Percentiles rank a stretch among this genome's conserved stretches.
phyloP scores from a whole-genome alignment of 2,113 vertebrate species.

The Heptranchias perlo region DNA sequence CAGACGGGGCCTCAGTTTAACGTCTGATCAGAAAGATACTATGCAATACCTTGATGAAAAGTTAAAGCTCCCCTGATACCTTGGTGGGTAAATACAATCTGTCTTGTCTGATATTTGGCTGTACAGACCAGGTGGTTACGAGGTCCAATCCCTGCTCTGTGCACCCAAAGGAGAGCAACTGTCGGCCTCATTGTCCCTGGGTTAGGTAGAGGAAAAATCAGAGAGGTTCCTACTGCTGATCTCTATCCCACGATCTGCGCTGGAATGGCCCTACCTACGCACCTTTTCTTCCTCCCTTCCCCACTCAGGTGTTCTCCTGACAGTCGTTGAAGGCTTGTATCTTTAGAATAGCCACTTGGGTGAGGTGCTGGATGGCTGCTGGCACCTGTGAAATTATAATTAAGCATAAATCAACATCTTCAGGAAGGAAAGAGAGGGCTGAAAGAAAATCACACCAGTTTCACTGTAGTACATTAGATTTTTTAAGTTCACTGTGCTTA shows the following conservation, averaged over 20 bases:
- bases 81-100: neutral
- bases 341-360: neutral
- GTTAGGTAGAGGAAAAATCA: neutral
- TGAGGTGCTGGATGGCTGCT: neutral
- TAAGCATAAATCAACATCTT: neutral
- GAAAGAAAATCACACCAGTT: neutral
- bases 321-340: neutral
- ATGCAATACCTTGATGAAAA: neutral
- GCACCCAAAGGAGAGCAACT: neutral
- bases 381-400: neutral
- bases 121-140: neutral
- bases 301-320: neutral
- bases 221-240: neutral
- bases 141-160: neutral
- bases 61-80: neutral
- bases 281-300: neutral
- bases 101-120: neutral
- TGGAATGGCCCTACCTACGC: too few relatives aligned
- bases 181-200: neutral
- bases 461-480: neutral
- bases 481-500: neutral
- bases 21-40: too few relatives aligned
- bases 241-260: neutral
- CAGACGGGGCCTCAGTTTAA: too few relatives aligned
- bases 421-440: neutral